phyloP scores from a whole-genome alignment of 2,113 vertebrate genomes.

The Solea senegalensis region DNA sequence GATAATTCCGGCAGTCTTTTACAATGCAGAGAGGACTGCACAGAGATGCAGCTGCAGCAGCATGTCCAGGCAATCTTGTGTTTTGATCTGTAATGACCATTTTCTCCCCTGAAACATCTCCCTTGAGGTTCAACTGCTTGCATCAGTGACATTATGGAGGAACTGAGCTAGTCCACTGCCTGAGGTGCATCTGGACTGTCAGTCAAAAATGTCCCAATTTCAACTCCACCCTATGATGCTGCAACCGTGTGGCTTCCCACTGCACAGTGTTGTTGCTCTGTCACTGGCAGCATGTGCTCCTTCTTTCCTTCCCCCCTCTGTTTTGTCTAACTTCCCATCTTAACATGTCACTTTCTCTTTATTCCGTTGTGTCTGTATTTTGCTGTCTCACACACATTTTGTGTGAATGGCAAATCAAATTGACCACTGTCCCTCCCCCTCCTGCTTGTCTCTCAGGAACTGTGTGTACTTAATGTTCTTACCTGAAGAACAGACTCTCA shows the following conservation, averaged over 20 bases:
- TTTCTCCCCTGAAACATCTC: conserved; percentile 9
- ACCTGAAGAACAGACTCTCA: conserved; percentile 41
- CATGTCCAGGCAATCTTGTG: background rate
- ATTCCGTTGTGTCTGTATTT: conserved; percentile 8
- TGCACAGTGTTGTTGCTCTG: conserved; percentile 40
- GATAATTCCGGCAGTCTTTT: conserved; percentile 25
- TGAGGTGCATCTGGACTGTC: conserved; percentile 55
- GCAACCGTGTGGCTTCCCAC: conserved; percentile 52
- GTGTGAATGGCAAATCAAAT: conserved; percentile 35
- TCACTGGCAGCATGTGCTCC: conserved; percentile 52
- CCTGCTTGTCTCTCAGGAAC: conserved; percentile 36
- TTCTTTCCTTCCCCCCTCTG: conserved; percentile 9
- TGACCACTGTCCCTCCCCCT: conserved; percentile 38
- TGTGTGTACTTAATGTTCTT: conserved; percentile 46
- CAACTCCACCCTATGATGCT: conserved; percentile 58
- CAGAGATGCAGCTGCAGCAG: conserved; percentile 37
- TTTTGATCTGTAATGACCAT: conserved; percentile 28
- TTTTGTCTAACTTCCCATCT: conserved; percentile 29
- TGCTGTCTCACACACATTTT: conserved; percentile 8
- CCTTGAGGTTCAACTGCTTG: conserved; percentile 19
- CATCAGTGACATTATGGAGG: conserved; percentile 26
- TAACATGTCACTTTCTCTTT: conserved; percentile 18
- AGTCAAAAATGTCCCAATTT: conserved; percentile 56
- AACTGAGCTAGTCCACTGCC: conserved; percentile 35
- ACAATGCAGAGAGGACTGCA: conserved; percentile 22